These are phyloP conservation scores for Tapirus indicus DNA, from an alignment of 2,797 vertebrate species.

Conservation along the genomic window DNA sequence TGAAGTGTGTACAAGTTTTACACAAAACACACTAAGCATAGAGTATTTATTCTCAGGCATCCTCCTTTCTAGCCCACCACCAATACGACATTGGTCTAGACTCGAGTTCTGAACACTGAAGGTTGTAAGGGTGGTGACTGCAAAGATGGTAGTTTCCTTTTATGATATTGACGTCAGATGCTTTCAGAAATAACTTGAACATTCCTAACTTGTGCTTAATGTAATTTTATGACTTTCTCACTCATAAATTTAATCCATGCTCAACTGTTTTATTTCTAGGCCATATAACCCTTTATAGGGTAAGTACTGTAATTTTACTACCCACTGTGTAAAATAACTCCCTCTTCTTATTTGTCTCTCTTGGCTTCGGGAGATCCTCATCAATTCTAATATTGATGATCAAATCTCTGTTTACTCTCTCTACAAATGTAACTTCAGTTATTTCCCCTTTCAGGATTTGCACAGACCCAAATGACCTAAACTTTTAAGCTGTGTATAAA, in stretches of 20 bases:
- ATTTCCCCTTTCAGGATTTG: slow-evolving; percentile 47
- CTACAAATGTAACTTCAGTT: slow-evolving; percentile 40
- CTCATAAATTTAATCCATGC: slow-evolving; percentile 77
- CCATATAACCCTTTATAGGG: slow-evolving; percentile 70
- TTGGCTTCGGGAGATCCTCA: slow-evolving; percentile 61
- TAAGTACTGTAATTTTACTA: slow-evolving; percentile 74
- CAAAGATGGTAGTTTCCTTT: neutral
- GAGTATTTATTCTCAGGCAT: neutral
- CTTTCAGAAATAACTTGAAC: slow-evolving; percentile 51
- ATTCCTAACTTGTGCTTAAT: slow-evolving; percentile 57
- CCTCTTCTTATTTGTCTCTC: slow-evolving; percentile 53
- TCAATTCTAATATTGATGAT: slow-evolving; percentile 31
- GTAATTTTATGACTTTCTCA: slow-evolving; percentile 71
- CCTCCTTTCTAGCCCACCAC: neutral
- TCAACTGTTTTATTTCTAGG: slow-evolving; percentile 72
- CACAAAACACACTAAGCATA: neutral
- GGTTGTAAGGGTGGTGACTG: neutral
- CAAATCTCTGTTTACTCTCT: slow-evolving; percentile 17
- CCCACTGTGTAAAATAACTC: slow-evolving; percentile 62
- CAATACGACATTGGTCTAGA: no score
- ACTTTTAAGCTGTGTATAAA: neutral
- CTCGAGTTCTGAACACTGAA: neutral
- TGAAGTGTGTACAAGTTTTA: neutral
- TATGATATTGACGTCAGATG: neutral
- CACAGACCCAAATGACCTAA: neutral